Evolutionary conservation across 2,113 vertebrate genomes (phyloP).

Genomic region (Dolichallabes microphthalmus): DNA sequence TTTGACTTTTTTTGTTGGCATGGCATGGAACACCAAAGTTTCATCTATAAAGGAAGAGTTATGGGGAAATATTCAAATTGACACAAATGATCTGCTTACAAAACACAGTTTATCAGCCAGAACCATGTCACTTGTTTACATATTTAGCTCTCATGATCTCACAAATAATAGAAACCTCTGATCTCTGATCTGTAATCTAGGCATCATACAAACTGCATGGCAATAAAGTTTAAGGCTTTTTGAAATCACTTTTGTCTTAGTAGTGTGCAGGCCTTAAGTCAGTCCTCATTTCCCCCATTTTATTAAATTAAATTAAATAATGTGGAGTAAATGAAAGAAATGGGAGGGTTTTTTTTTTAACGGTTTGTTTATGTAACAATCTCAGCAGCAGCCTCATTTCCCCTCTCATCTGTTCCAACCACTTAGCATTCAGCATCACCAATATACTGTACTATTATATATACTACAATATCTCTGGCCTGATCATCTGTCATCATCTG

Average conservation of each 20-base stretch:
- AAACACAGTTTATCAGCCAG: neutral
- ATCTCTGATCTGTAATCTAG: neutral
- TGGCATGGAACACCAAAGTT: constrained; percentile 22
- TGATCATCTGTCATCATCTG: too few species aligned
- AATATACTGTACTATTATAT: too few species aligned
- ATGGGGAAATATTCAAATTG: neutral
- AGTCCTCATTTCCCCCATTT: too few species aligned
- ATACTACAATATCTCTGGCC: too few species aligned
- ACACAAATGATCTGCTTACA: neutral
- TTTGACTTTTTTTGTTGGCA: neutral
- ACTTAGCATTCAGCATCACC: too few species aligned
- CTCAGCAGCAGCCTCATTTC: too few species aligned
- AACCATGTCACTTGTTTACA: neutral
- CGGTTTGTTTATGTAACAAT: too few species aligned
- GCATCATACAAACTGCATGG: neutral
- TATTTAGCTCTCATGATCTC: neutral
- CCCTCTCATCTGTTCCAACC: too few species aligned
- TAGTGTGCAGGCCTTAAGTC: too few species aligned
- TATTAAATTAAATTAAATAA: too few species aligned
- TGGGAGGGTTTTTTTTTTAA: too few species aligned
- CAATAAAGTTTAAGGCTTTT: neutral
- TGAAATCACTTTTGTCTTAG: neutral
- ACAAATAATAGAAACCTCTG: neutral
- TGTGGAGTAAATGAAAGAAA: too few species aligned
- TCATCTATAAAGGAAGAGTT: constrained; percentile 8